Evolutionary conservation across 2,797 vertebrate genomes (phyloP), one percentile per base, ranked within the genome.

Genomic region (Onychomys leucogaster): DNA sequence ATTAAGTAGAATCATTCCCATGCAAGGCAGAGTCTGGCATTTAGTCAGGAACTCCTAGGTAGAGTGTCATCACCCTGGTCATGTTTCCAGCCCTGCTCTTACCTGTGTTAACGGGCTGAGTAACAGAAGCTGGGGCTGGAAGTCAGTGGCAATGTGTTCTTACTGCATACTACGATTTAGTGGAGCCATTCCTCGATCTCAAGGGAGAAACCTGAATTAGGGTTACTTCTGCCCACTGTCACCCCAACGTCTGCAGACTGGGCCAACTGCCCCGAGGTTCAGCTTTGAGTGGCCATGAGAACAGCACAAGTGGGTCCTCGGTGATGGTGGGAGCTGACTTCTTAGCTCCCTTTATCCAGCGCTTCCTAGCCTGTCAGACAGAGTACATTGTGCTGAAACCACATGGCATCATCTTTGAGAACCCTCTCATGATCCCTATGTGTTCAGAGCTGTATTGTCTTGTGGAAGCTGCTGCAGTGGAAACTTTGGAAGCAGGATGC

Each of bases 381-480:
- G 16, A 46, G 16, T 17, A 13, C 16, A 10, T 43, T 6, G 4
- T 59, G 82, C 27, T n/a, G 13, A 87, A 78, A 10, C n/a, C 27
- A 7, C 6, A 1, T 0, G 21, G 55, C 59, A 34, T 57, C 37
- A 27, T 43, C 32, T 75, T n/a, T 6, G 0, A 2, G 41, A 75
- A 19, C 71, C 57, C 65, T 83, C 61, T 8, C 0, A 0, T 1
- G 37, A 4, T 0, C 61, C 23, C 11, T n/a, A 0, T 29, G 9
- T 83, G 10, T 5, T 1, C 46, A 41, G 37, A 12, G 3, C 34
- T 76, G 6, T 49, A 3, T 5, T 46, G 67, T 61, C 81, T 25
- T 49, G 46, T 9, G 25, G 9, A 16, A 59, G 84, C 0, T 89
- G 49, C 0, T 81, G 23, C 80, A 34, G 6, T 17, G 85, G 49